These are phyloP conservation scores for Chamaetylas fuelleborni DNA, from an alignment of 2,113 vertebrate genomes.

Conservation along the genomic window DNA sequence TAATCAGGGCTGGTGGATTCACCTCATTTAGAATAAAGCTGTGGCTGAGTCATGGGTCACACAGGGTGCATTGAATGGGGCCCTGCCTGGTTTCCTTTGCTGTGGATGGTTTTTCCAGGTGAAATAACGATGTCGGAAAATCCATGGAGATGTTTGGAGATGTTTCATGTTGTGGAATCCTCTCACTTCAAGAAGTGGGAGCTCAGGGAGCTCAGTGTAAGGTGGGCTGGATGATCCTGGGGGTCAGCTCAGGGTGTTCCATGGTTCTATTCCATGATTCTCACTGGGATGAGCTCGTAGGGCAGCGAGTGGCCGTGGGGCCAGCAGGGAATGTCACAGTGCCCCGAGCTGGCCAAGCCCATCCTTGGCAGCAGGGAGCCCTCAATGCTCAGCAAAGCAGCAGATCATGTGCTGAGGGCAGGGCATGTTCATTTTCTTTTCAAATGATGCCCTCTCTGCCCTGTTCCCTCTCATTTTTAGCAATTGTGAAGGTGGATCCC, in stretches of 20 bases:
- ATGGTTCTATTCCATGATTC: not conserved
- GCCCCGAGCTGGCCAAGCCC: fast-evolving
- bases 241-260: not conserved
- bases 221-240: fast-evolving
- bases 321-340: fast-evolving
- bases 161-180: not conserved
- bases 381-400: fast-evolving
- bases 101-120: not conserved
- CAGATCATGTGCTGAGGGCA: not conserved
- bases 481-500: fast-evolving
- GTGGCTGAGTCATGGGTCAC: fast-evolving
- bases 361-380: fast-evolving
- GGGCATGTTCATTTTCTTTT: not conserved
- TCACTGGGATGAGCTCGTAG: fast-evolving
- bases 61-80: fast-evolving
- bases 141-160: not conserved
- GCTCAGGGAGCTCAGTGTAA: not conserved
- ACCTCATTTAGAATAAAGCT: not conserved
- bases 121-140: fast-evolving
- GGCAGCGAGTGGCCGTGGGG: fast-evolving
- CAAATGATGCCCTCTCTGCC: not conserved
- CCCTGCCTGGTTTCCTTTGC: not conserved
- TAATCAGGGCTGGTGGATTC: not conserved
- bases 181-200: not conserved
- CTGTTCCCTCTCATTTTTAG: not conserved